These are phyloP conservation scores for Crotalus adamanteus DNA, from an alignment of 2,797 vertebrate species.

Conservation along the genomic window DNA sequence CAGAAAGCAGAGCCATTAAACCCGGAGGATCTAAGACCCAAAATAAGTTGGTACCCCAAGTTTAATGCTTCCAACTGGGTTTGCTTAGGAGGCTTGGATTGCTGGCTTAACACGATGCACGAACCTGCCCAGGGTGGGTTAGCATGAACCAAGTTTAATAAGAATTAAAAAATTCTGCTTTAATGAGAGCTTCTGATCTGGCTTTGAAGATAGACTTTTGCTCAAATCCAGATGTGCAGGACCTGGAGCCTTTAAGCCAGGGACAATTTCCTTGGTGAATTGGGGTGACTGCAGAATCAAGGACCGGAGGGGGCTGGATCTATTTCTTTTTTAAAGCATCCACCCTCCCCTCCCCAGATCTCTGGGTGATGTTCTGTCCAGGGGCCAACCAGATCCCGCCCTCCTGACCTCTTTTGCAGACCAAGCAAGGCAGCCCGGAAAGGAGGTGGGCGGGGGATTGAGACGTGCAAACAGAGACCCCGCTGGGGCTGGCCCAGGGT, in stretches of 20 bases:
- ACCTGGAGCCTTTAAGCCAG: neutral
- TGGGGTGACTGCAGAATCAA: neutral
- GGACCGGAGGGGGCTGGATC: neutral
- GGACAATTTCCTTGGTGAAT: neutral
- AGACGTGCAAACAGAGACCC: neutral
- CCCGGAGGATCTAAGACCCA: neutral
- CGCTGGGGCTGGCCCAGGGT: neutral
- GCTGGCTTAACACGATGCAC: neutral
- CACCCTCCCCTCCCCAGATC: neutral
- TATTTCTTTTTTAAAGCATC: neutral
- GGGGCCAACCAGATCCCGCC: neutral
- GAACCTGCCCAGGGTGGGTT: neutral
- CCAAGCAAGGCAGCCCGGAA: neutral
- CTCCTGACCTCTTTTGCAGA: neutral
- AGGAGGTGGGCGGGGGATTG: neutral
- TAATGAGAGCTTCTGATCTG: neutral
- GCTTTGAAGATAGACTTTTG: neutral
- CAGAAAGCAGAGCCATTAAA: neutral
- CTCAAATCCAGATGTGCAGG: neutral
- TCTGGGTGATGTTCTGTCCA: neutral
- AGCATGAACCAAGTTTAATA: neutral
- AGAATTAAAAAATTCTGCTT: neutral
- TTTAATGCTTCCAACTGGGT: neutral
- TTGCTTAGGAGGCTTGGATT: neutral
- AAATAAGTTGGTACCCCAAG: neutral